These are phyloP conservation scores for Calliphora vomitoria DNA, from an alignment of 2,888 invertebrate genomes.

Conservation along the genomic window DNA sequence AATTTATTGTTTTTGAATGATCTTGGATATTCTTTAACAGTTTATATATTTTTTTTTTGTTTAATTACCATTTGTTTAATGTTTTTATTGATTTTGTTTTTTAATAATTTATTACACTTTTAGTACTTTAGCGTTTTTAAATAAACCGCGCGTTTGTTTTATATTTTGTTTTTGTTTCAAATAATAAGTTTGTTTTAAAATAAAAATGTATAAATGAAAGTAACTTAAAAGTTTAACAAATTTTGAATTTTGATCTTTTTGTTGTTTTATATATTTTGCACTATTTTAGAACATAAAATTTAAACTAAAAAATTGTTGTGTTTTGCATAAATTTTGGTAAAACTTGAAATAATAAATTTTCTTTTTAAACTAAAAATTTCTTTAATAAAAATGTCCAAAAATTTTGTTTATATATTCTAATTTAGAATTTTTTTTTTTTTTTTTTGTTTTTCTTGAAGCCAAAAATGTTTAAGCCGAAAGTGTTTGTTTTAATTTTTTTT, in stretches of 20 bases:
- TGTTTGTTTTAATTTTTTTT: slow-evolving; percentile 57
- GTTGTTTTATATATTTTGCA: slow-evolving; percentile 57
- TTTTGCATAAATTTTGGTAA: too few species aligned
- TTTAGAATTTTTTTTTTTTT: slow-evolving; percentile 27
- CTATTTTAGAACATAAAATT: slow-evolving; percentile 72
- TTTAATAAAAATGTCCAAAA: slow-evolving; percentile 56
- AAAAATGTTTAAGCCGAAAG: slow-evolving; percentile 72
- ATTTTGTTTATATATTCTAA: background rate
- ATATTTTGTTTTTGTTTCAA: slow-evolving; percentile 63
- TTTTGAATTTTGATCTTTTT: slow-evolving; percentile 79
- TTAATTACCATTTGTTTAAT: slow-evolving; percentile 56
- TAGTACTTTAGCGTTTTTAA: slow-evolving; percentile 43
- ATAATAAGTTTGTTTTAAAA: slow-evolving; percentile 53
- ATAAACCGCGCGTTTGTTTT: slow-evolving; percentile 65
- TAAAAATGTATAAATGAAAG: slow-evolving; percentile 67
- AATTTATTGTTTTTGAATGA: slow-evolving; percentile 55
- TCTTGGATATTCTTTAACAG: slow-evolving; percentile 47
- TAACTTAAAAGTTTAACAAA: slow-evolving; percentile 74
- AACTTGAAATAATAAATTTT: slow-evolving; percentile 50
- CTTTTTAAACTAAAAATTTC: slow-evolving; percentile 50
- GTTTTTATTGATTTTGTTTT: slow-evolving; percentile 20
- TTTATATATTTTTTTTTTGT: slow-evolving; percentile 35
- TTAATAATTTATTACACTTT: slow-evolving; percentile 31
- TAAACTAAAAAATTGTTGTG: slow-evolving; percentile 68
- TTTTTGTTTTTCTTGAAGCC: slow-evolving; percentile 44